These are phyloP conservation scores for Uloborus diversus DNA, from an alignment of 1,140 invertebrate genomes.

Conservation along the genomic window DNA sequence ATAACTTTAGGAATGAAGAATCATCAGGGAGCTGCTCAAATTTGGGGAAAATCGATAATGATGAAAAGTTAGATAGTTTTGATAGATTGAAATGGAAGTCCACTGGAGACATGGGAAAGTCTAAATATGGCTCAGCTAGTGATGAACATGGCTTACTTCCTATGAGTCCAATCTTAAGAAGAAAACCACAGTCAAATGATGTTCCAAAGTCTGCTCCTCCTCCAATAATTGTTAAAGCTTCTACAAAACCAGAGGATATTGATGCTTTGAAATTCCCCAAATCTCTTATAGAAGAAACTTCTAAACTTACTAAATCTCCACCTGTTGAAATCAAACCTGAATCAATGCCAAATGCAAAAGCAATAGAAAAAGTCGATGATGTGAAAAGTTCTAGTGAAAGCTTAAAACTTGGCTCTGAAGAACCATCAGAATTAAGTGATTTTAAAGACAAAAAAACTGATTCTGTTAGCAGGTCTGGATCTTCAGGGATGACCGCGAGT, in stretches of 20 bases:
- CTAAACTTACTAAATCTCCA: not conserved
- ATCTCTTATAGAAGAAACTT: slow-evolving; percentile 1
- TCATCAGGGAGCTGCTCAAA: slow-evolving; percentile 31
- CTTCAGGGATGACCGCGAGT: slow-evolving; percentile 11
- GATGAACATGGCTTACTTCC: slow-evolving; percentile 47
- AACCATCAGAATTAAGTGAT: not conserved
- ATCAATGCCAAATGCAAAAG: not conserved
- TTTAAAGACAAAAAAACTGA: slow-evolving; percentile 28
- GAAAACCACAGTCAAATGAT: slow-evolving; percentile 39
- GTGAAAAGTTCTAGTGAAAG: slow-evolving; percentile 39
- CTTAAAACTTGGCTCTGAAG: not conserved
- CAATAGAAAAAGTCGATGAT: slow-evolving; percentile 36
- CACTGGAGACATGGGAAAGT: slow-evolving; percentile 33
- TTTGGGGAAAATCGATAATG: slow-evolving; percentile 11
- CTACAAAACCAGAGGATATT: slow-evolving; percentile 56
- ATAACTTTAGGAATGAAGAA: slow-evolving; percentile 26
- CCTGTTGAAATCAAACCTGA: not conserved
- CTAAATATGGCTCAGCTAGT: slow-evolving; percentile 6
- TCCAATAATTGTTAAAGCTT: slow-evolving; percentile 45
- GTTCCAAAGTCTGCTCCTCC: slow-evolving; percentile 3
- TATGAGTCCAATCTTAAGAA: slow-evolving; percentile 55
- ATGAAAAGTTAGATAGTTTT: slow-evolving; percentile 12
- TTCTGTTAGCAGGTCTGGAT: slow-evolving; percentile 26
- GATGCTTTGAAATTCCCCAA: slow-evolving; percentile 54
- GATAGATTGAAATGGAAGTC: slow-evolving; percentile 36